Base-by-base conservation (phyloP, 2,888 invertebrate species). In the Hirtodrosophila confusa region DNA sequence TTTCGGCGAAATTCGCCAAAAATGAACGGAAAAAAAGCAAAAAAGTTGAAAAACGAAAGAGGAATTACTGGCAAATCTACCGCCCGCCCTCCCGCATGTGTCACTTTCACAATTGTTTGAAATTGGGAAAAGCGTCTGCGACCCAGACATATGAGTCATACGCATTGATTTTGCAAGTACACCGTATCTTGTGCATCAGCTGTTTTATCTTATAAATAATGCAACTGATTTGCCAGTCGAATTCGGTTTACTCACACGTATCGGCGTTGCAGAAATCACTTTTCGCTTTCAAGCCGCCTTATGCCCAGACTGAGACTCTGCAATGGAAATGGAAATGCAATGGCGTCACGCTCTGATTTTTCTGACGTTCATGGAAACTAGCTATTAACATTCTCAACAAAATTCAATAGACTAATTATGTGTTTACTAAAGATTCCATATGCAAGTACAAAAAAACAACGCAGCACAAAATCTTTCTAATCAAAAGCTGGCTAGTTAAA, bases 71-170 rank as follows among this genome's bases (percentile, higher is more conserved):
- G 17, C 17, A 17, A 17, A 2, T 17, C 17, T 2, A 17, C 17
- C 2, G 17, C 17, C 53, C 44, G 27, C 33, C 4, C 17, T 17
- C 35, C 31, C 47, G 66, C 82, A 76, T 84, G 84, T 86, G 80
- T 70, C 80, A 84, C 84, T 86, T 86, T 80, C 80, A 74, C 87
- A 80, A 84, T 68, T 64, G 51, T 44, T 54, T 41, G 39, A 23
- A 44, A 41, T 36, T 54, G 54, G n/a, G 41, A 49, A 69, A 72
- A 54, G 45, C 48, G 61, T 55, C 57, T 64, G 53, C 44, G 17
- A 31, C 17, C 40, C 49, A 71, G 55, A 48, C 56, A 10, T 48
- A 57, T 71, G 74, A 74, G 17, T 73, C 72, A 71, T 54, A 41
- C 40, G 37, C 55, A 53, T 57, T 57, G 70, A 40, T 48, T 69